These are phyloP conservation scores for Aproaerema taeniolella DNA, from an alignment of 2,888 invertebrate genomes.

Conservation along the genomic window DNA sequence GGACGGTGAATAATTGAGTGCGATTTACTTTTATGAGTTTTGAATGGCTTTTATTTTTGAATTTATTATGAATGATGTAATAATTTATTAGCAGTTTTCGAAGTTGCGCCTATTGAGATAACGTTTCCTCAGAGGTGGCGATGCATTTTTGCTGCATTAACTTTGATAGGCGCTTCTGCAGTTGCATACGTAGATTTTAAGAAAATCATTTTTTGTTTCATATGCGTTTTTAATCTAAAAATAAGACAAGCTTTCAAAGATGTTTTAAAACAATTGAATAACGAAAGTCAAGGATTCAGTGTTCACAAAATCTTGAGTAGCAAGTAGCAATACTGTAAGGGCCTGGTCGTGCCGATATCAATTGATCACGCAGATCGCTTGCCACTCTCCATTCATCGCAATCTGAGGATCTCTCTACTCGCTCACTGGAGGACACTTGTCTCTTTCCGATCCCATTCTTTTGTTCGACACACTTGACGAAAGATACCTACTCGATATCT, in stretches of 20 bases:
- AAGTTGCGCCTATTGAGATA: too few relatives aligned
- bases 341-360: slow-evolving; percentile 57
- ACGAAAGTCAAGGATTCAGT: too few relatives aligned
- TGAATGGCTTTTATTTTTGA: slow-evolving; percentile 15
- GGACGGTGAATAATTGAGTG: slow-evolving; percentile 71
- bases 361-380: slow-evolving; percentile 64
- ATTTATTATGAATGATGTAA: slow-evolving; percentile 6
- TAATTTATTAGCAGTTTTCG: too few relatives aligned
- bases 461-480: slow-evolving; percentile 61
- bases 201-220: too few relatives aligned
- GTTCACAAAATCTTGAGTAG: too few relatives aligned
- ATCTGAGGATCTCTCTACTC: slow-evolving; percentile 43
- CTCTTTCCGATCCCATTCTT: slow-evolving; percentile 71
- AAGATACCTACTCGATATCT: slow-evolving; percentile 55
- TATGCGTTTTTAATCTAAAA: too few relatives aligned
- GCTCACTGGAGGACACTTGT: slow-evolving; percentile 53
- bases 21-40: slow-evolving; percentile 52
- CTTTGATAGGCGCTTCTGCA: slow-evolving; percentile 9
- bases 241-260: too few relatives aligned
- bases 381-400: slow-evolving; percentile 48
- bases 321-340: slow-evolving; percentile 39
- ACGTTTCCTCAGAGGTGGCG: too few relatives aligned
- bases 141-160: slow-evolving; percentile 2
- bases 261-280: too few relatives aligned
- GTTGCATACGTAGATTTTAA: too few relatives aligned